A percentile compares a stretch with the other conserved stretches of the same genome.
phyloP scores from a whole-genome alignment of 2,888 invertebrate species.

The Priocnemis perturbator region DNA sequence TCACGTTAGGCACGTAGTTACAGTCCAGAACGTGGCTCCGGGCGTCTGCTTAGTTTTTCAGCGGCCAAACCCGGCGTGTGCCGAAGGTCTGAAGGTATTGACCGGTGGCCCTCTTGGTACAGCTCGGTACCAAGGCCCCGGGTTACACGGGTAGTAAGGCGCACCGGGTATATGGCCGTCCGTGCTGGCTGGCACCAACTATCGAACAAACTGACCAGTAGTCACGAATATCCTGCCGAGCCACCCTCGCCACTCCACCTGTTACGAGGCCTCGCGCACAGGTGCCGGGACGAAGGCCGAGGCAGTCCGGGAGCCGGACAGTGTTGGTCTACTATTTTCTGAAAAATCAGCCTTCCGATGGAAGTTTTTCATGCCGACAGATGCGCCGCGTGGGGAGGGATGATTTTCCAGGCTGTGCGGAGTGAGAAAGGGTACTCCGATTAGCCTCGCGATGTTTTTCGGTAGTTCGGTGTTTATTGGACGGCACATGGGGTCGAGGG shows the following conservation, averaged over 20 bases:
- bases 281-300: constrained; percentile 10
- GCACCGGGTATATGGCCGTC: constrained; percentile 67
- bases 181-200: constrained; percentile 74
- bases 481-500: too few relatives aligned
- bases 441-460: too few relatives aligned
- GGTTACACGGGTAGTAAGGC: constrained; percentile 39
- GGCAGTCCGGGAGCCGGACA: too few relatives aligned
- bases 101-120: constrained; percentile 75
- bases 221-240: constrained; percentile 71
- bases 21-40: constrained; percentile 1
- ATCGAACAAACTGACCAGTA: constrained; percentile 76
- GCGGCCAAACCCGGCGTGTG: constrained; percentile 30
- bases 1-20: constrained; percentile 3
- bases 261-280: constrained; percentile 33
- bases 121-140: constrained; percentile 73
- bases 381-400: too few relatives aligned
- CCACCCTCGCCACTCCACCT: constrained; percentile 28
- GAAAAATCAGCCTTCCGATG: too few relatives aligned
- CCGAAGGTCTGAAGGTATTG: constrained; percentile 72
- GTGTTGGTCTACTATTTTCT: too few relatives aligned
- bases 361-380: too few relatives aligned
- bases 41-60: constrained; percentile 51
- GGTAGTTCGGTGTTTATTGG: constrained; percentile 7
- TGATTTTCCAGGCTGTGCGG: too few relatives aligned
- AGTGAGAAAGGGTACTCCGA: too few relatives aligned